Evolutionary conservation across 2,888 invertebrate species (phyloP).

Genomic region (Hirtodrosophila cameraria): DNA sequence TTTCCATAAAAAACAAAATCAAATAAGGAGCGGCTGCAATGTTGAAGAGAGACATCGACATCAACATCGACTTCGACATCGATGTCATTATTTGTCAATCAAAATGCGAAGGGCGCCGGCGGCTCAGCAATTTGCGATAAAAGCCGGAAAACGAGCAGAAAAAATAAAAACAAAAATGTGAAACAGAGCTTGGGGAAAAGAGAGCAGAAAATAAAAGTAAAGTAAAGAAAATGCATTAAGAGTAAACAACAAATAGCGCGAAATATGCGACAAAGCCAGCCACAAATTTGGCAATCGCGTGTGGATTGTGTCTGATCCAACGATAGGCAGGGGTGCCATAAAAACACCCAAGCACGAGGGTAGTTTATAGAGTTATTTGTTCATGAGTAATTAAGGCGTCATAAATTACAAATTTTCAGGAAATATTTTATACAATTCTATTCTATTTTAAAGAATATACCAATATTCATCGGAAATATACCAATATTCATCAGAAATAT

Average conservation of each 20-base stretch:
- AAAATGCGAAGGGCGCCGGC: slow-evolving; percentile 27
- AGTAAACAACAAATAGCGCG: slow-evolving; percentile 18
- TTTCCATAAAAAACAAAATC: slow-evolving; percentile 36
- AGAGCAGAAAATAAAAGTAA: slow-evolving; percentile 4
- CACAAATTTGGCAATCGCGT: slow-evolving; percentile 54
- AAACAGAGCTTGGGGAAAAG: slow-evolving; percentile 9
- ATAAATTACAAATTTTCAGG: no score
- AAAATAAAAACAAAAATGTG: background rate
- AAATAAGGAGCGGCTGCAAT: slow-evolving; percentile 33
- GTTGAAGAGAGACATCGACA: slow-evolving; percentile 19
- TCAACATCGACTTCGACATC: no score
- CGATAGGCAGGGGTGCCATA: slow-evolving; percentile 22
- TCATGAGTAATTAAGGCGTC: no score
- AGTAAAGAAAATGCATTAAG: slow-evolving; percentile 33
- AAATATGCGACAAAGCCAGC: slow-evolving; percentile 18
- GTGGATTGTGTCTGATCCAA: slow-evolving; percentile 7
- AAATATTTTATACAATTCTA: no score
- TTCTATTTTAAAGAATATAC: no score
- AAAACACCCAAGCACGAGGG: background rate
- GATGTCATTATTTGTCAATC: slow-evolving; percentile 68
- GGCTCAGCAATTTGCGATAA: slow-evolving; percentile 45
- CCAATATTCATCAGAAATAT: no score
- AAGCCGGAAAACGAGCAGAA: slow-evolving; percentile 44
- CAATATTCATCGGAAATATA: no score
- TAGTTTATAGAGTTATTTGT: background rate